Evolutionary conservation across 2,113 vertebrate genomes (phyloP).

Genomic region (Blennius ocellaris): DNA sequence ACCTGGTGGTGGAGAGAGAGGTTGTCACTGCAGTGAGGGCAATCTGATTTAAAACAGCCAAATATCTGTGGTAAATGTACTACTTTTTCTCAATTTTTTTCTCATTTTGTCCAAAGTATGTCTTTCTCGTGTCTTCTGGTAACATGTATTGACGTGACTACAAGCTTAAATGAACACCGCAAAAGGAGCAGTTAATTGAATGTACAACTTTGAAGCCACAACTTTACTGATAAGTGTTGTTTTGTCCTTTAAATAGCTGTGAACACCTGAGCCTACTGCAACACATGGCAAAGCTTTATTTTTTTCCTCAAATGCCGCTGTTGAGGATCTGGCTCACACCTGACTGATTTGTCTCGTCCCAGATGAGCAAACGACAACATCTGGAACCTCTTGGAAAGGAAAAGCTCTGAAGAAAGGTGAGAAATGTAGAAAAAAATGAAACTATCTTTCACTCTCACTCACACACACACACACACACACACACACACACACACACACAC

Average conservation of each 20-base stretch:
- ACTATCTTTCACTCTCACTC: too few species aligned
- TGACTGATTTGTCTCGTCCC: conserved; percentile 61
- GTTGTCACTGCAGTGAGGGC: too few species aligned
- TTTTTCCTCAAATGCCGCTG: conserved; percentile 35
- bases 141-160: too few species aligned
- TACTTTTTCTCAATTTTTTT: too few species aligned
- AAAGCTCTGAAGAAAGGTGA: conserved; percentile 61
- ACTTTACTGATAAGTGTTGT: conserved; percentile 28
- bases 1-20: too few species aligned
- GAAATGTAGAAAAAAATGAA: conserved; percentile 50
- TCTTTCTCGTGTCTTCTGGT: too few species aligned
- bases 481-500: too few species aligned
- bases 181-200: conserved; percentile 28
- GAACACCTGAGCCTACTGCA: conserved; percentile 30
- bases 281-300: conserved; percentile 52
- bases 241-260: conserved; percentile 16
- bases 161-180: not conserved
- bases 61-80: too few species aligned
- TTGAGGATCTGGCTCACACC: conserved; percentile 63
- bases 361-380: conserved; percentile 68
- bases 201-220: conserved; percentile 28
- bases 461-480: too few species aligned
- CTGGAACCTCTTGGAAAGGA: conserved; percentile 60
- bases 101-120: too few species aligned
- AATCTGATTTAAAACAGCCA: too few species aligned